Conservation (phyloP, 2,888 invertebrate species). For the Omphaloscelis lunosa region DNA sequence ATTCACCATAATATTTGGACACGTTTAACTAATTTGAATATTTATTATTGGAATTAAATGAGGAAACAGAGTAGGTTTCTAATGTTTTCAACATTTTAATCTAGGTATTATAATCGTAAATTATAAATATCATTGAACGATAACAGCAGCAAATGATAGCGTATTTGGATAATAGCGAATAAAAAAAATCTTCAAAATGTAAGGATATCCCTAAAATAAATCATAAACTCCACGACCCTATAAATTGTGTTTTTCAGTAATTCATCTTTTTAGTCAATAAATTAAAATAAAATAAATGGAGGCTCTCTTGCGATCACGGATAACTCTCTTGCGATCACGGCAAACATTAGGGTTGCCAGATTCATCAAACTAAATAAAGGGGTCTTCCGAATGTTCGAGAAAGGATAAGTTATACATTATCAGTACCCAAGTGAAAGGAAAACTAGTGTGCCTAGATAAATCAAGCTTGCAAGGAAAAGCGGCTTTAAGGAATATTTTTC, state of each 20-base stretch:
- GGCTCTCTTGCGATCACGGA: constrained; percentile 24
- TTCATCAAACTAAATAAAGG: constrained; percentile 31
- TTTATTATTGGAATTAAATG: constrained; percentile 7
- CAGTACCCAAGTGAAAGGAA: background rate
- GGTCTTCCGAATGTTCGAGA: constrained; percentile 11
- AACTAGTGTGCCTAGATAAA: constrained; percentile 12
- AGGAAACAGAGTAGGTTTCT: background rate
- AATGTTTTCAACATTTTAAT: background rate
- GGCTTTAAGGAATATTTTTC: background rate
- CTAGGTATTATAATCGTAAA: background rate
- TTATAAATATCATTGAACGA: no score
- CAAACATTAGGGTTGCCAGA: constrained; percentile 39
- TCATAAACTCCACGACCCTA: constrained; percentile 4
- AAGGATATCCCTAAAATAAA: background rate
- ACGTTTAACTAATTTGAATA: background rate
- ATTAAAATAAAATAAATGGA: constrained; percentile 34
- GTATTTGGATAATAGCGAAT: no score
- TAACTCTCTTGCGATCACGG: constrained; percentile 28
- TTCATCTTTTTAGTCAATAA: constrained; percentile 6
- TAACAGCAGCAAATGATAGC: no score
- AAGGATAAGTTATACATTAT: constrained; percentile 19
- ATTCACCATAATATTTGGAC: constrained; percentile 25
- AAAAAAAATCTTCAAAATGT: background rate
- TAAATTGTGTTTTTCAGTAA: background rate
- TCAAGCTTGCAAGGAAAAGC: constrained; percentile 12